Evolutionary conservation across 2,113 vertebrate genomes (phyloP).

Genomic region (Typhlomys cinereus): DNA sequence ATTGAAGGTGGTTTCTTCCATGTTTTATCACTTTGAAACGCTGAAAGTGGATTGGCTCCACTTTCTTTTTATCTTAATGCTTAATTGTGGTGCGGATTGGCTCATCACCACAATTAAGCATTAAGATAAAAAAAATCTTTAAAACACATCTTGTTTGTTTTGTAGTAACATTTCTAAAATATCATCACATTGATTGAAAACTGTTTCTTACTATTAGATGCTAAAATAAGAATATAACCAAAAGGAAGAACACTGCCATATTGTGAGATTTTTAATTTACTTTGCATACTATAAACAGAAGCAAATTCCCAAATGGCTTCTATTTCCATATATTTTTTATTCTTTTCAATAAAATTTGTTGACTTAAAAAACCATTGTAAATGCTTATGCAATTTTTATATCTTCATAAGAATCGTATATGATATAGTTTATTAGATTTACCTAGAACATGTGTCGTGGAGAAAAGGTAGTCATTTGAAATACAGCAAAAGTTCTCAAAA

Average conservation of each 20-base stretch:
- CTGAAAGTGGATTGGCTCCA: not conserved
- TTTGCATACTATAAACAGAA: constrained; percentile 27
- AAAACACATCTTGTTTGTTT: not conserved
- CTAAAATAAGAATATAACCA: constrained; percentile 39
- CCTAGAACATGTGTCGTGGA: not conserved
- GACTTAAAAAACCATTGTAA: constrained; percentile 36
- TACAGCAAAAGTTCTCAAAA: not conserved
- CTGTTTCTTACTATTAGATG: not conserved
- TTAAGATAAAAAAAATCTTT: not conserved
- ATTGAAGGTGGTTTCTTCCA: not conserved
- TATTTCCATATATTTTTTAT: not conserved
- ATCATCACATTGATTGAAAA: not conserved
- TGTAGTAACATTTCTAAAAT: constrained; percentile 28
- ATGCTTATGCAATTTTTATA: constrained; percentile 4
- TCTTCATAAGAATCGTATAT: constrained; percentile 30
- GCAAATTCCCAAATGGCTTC: not conserved
- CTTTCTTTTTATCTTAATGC: not conserved
- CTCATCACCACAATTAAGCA: not conserved
- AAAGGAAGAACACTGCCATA: not conserved
- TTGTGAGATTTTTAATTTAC: constrained; percentile 29
- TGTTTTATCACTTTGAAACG: constrained; percentile 1
- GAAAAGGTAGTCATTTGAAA: constrained; percentile 49
- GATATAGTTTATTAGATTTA: constrained; percentile 35
- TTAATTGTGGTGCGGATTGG: not conserved
- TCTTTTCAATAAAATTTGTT: constrained; percentile 43